A percentile compares a stretch with the other conserved stretches of the same genome.
phyloP scores from a whole-genome alignment of 2,888 invertebrate genomes.

The Aradus depressus region DNA sequence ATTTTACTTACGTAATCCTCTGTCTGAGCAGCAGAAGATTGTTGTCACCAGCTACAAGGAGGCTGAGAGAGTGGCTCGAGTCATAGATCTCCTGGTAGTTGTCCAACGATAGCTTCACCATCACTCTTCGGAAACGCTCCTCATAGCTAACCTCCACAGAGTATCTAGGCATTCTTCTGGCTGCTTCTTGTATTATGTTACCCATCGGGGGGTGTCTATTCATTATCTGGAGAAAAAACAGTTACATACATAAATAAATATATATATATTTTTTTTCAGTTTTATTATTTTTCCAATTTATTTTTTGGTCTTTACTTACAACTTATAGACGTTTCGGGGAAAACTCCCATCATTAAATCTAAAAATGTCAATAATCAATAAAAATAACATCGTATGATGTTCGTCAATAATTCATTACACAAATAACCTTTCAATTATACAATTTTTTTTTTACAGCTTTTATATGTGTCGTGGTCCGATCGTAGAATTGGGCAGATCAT shows the following conservation, averaged over 20 bases:
- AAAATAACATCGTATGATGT: too few species aligned
- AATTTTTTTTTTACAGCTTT: too few species aligned
- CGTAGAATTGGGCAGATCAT: too few species aligned
- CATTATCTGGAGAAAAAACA: slow-evolving; percentile 51
- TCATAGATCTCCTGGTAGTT: slow-evolving; percentile 41
- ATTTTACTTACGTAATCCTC: slow-evolving; percentile 43
- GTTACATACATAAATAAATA: not conserved
- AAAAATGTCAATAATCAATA: too few species aligned
- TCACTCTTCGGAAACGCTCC: slow-evolving; percentile 35
- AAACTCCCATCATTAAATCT: too few species aligned
- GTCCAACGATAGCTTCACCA: slow-evolving; percentile 40
- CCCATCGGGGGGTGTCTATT: slow-evolving; percentile 64
- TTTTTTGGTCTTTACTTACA: too few species aligned
- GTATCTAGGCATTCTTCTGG: slow-evolving; percentile 52
- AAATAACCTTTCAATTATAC: too few species aligned
- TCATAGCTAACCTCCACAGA: slow-evolving; percentile 35
- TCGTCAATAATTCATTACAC: too few species aligned
- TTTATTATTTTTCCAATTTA: too few species aligned
- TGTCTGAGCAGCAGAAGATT: slow-evolving; percentile 49
- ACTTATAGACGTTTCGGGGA: too few species aligned
- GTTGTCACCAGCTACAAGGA: slow-evolving; percentile 54
- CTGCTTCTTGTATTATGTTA: slow-evolving; percentile 50
- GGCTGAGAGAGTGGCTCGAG: slow-evolving; percentile 45
- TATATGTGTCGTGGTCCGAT: not conserved
- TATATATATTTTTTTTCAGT: too few species aligned